Evolutionary conservation across 2,797 vertebrate species (phyloP).

Genomic region (Mormyrops attenuatus): DNA sequence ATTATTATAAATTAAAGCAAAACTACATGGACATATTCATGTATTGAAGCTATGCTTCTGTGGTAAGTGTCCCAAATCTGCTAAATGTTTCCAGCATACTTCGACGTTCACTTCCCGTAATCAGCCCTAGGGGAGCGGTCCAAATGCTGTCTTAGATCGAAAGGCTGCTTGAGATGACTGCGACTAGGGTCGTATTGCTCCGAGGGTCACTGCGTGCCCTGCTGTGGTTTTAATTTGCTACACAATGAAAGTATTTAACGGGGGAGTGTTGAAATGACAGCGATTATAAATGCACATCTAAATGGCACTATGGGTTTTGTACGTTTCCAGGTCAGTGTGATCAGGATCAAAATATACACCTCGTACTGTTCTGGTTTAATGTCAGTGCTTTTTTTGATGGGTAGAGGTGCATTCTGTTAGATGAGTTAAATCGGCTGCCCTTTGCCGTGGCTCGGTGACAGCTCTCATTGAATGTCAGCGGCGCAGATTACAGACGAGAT

Average conservation of each 20-base stretch:
- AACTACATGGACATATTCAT: slow-evolving; percentile 32
- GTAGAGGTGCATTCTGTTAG: background rate
- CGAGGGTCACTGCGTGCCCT: background rate
- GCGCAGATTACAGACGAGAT: background rate
- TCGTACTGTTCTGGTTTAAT: background rate
- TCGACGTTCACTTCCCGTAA: slow-evolving; percentile 48
- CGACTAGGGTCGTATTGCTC: background rate
- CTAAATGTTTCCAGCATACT: slow-evolving; percentile 41
- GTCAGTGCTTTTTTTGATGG: background rate
- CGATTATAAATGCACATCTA: background rate
- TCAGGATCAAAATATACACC: background rate
- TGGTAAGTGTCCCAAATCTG: slow-evolving; percentile 31
- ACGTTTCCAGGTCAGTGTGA: background rate
- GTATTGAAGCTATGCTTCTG: background rate
- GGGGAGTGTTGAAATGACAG: background rate
- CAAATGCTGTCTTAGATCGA: slow-evolving; percentile 39
- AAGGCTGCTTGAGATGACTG: slow-evolving; percentile 32
- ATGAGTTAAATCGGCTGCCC: background rate
- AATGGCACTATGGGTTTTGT: background rate
- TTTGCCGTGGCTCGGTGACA: background rate
- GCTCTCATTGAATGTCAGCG: background rate
- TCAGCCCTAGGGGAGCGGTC: slow-evolving; percentile 56
- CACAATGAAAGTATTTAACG: slow-evolving; percentile 1
- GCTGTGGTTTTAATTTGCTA: background rate
- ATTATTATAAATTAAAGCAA: slow-evolving; percentile 40